Conservation (phyloP, 1,140 invertebrate genomes). For the Drosophila mauritiana region DNA sequence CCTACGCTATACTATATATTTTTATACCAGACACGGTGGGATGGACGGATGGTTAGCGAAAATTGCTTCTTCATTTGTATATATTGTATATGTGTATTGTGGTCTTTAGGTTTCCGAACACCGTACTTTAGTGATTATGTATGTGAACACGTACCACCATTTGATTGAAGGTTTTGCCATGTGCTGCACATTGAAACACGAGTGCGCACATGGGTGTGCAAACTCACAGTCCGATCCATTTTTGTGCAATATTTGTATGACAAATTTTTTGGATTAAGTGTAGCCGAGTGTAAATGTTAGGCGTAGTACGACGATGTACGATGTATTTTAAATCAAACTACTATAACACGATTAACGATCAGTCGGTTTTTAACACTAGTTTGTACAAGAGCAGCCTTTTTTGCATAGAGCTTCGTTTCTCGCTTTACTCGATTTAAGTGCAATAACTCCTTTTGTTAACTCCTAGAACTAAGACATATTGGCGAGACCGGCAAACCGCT, state of each 20-base stretch:
- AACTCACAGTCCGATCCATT: slow-evolving; percentile 82
- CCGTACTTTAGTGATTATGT: slow-evolving; percentile 42
- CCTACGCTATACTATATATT: slow-evolving; percentile 52
- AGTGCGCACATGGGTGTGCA: slow-evolving; percentile 42
- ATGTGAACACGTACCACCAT: slow-evolving; percentile 75
- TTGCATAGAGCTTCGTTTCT: slow-evolving; percentile 79
- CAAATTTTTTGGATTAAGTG: slow-evolving; percentile 80
- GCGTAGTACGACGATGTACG: slow-evolving; percentile 29
- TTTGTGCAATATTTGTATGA: slow-evolving; percentile 84
- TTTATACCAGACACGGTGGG: slow-evolving; percentile 39
- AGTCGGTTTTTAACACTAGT: slow-evolving; percentile 76
- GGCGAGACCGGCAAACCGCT: slow-evolving; percentile 44
- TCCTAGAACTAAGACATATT: slow-evolving; percentile 47
- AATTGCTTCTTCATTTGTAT: slow-evolving; percentile 67
- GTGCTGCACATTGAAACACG: slow-evolving; percentile 54
- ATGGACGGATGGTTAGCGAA: slow-evolving; percentile 15
- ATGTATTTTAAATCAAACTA: slow-evolving; percentile 50
- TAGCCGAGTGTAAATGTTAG: slow-evolving; percentile 69
- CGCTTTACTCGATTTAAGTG: slow-evolving; percentile 74
- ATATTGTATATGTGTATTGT: slow-evolving; percentile 72
- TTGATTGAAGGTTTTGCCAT: slow-evolving; percentile 68
- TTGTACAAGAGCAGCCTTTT: slow-evolving; percentile 78
- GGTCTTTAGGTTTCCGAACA: slow-evolving; percentile 74
- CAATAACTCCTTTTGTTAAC: slow-evolving; percentile 74
- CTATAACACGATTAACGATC: slow-evolving; percentile 44